Conservation (phyloP, 2,888 invertebrate genomes). For the Zhuqinia jingwanae region DNA sequence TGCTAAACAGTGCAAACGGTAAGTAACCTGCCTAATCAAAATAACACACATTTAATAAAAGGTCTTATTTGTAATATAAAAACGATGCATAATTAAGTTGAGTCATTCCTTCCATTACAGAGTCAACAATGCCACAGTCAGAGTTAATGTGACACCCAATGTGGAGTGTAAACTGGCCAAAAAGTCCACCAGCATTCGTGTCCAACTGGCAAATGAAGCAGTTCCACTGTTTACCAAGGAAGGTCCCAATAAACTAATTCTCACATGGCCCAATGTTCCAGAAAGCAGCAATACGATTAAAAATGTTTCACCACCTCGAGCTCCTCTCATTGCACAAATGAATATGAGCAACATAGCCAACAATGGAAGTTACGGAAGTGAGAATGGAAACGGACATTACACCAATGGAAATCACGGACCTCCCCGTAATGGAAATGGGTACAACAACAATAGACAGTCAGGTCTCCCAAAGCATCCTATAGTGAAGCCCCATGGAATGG, state of each 20-base stretch:
- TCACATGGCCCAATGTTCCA: conserved; percentile 77
- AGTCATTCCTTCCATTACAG: too few relatives aligned
- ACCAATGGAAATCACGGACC: conserved; percentile 52
- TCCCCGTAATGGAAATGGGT: conserved; percentile 48
- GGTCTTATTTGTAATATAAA: too few relatives aligned
- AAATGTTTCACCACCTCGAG: conserved; percentile 40
- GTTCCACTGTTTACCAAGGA: conserved; percentile 79
- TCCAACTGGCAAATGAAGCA: conserved; percentile 81
- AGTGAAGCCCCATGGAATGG: conserved; percentile 56
- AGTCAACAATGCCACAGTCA: conserved; percentile 86
- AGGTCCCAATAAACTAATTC: conserved; percentile 73
- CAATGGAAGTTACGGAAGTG: conserved; percentile 56
- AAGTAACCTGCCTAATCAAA: conserved; percentile 33
- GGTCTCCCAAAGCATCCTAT: conserved; percentile 28
- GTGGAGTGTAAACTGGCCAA: conserved; percentile 93
- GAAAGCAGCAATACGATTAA: conserved; percentile 47
- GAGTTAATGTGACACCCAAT: conserved; percentile 86
- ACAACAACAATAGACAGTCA: conserved; percentile 71
- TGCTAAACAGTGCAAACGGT: conserved; percentile 77
- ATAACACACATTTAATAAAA: conserved; percentile 4
- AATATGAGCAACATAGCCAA: conserved; percentile 69
- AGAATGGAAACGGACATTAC: conserved; percentile 66
- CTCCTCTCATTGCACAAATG: conserved; percentile 62
- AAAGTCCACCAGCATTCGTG: conserved; percentile 85
- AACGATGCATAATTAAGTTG: conserved; percentile 14